These are phyloP conservation scores for Anguilla pacifica DNA, from an alignment of 2,797 vertebrate genomes.

Conservation along the genomic window DNA sequence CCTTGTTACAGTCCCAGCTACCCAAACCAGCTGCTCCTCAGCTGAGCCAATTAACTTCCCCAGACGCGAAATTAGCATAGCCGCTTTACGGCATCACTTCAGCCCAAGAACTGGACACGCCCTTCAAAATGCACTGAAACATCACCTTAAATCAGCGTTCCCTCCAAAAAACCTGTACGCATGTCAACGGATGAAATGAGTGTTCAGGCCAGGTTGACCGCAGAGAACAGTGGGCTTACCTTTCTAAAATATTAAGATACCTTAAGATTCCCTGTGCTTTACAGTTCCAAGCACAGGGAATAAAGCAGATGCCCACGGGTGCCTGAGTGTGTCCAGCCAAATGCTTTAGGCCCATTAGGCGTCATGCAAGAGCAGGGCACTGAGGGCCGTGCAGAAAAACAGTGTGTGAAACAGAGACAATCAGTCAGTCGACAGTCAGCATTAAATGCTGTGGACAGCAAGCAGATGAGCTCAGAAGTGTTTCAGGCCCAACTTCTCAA, in stretches of 20 bases:
- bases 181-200: background rate
- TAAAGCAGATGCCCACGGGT: background rate
- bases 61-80: conserved; percentile 37
- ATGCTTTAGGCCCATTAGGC: background rate
- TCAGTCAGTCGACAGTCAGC: background rate
- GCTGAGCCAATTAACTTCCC: conserved; percentile 39
- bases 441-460: background rate
- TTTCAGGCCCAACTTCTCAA: background rate
- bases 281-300: background rate
- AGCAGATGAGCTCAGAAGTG: background rate
- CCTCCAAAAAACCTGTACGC: background rate
- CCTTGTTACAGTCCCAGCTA: conserved; percentile 9
- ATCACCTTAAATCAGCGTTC: background rate
- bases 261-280: background rate
- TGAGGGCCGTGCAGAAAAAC: background rate
- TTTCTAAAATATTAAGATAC: background rate
- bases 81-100: background rate
- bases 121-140: background rate
- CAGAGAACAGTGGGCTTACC: background rate
- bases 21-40: conserved; percentile 40
- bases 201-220: background rate
- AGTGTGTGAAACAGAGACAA: background rate
- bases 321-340: background rate
- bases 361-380: background rate
- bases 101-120: background rate